Evolutionary conservation across 2,113 vertebrate species (phyloP), one percentile per base, ranked within the genome.

Genomic region (Tetraodon nigroviridis): DNA sequence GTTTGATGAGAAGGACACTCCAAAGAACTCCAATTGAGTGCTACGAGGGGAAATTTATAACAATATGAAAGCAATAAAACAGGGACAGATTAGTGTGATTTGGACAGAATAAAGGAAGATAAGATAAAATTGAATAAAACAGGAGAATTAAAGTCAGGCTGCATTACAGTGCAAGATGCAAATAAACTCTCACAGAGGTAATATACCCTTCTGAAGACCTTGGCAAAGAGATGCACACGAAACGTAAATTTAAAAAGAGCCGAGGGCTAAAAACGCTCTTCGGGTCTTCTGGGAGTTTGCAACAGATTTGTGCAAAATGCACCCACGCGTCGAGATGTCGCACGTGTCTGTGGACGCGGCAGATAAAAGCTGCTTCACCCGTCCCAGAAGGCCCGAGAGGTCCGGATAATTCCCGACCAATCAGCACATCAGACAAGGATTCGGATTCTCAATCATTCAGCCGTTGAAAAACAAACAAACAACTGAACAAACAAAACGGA

Each of bases 201-300:
- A 48, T 75, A 68, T 66, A 29, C 1, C 48, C 65, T 67, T 19
- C 11, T 48, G n/a, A 67, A 67, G 46, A 67, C 52, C 64, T 56
- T 21, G 45, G 66, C 57, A 75, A 81, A 75, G 51, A 64, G 18
- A 77, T 79, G 68, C 1, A 15, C 19, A 59, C 67, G 53, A 73
- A 64, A 78, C 59, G 24, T 32, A 50, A 17, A 67, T 55, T 71
- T 45, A 76, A 78, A 52, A 79, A 58, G 19, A 82, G 75, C 32
- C 20, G 37, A 69, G 54, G 66, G 67, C 69, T 66, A 55, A 60
- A 60, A 51, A 19, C 21, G 70, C 60, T 60, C 50, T 41, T 84
- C 82, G 69, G 74, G 74, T 75, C 71, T 82, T 84, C 69, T 82
- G 82, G 71, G 76, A 78, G 54, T 64, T 72, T 60, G 52, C 61